These are phyloP conservation scores for Zophobas morio DNA, from an alignment of 1,140 invertebrate genomes.

Conservation along the genomic window DNA sequence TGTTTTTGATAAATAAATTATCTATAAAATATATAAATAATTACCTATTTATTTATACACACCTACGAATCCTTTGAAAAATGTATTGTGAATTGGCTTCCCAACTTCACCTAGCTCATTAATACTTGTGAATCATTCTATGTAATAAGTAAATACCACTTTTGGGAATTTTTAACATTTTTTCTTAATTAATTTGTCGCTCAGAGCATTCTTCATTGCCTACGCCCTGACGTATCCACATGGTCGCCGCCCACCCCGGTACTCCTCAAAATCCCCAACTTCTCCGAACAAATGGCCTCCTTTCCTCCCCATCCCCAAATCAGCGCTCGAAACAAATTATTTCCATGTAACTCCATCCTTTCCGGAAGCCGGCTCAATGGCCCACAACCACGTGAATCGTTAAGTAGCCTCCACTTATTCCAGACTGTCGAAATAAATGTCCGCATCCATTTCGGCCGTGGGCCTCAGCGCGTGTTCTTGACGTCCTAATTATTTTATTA, in stretches of 20 bases:
- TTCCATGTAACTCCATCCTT: neutral
- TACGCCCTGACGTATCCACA: neutral
- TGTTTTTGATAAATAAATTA: too few species aligned
- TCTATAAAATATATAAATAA: too few species aligned
- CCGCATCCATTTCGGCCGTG: neutral
- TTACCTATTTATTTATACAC: too few species aligned
- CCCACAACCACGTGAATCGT: neutral
- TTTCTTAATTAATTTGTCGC: too few species aligned
- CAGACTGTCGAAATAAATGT: conserved; percentile 3
- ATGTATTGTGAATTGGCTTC: too few species aligned
- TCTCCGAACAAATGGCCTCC: neutral
- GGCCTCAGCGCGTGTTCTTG: conserved; percentile 7
- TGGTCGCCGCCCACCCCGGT: neutral
- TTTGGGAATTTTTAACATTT: too few species aligned
- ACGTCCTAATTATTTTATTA: conserved; percentile 47
- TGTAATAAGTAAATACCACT: too few species aligned
- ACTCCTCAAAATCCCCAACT: neutral
- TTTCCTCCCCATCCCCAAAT: neutral
- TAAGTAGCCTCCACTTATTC: neutral
- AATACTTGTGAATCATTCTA: too few species aligned
- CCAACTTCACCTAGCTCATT: too few species aligned
- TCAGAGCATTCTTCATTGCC: neutral
- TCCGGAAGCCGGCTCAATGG: neutral
- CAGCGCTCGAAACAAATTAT: neutral
- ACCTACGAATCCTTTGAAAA: too few species aligned